Base-by-base conservation (phyloP, 2,888 invertebrate species). In the Synanthedon andrenaeformis region DNA sequence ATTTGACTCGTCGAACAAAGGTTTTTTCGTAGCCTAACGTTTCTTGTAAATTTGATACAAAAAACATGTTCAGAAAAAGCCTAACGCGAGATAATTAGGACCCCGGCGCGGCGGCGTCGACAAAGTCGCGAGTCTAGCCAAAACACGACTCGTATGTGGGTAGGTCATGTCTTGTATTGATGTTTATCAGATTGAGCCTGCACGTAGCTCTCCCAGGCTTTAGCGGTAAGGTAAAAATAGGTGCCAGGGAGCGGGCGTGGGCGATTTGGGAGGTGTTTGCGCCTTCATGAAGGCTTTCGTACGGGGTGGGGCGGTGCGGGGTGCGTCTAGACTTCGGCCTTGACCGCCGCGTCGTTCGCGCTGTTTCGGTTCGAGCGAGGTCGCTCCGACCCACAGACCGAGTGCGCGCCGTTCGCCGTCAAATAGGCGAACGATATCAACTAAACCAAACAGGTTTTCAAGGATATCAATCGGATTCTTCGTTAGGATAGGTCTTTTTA, bases 301-400 rank as follows among this genome's bases (percentile, higher is more conserved):
- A 59, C 35, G 28, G 68, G 62, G 63, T 59, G 65, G 64, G 71
- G 71, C 71, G 76, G 70, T 70, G 76, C 70, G 85, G 50, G 50
- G 23, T 50, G 50, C 50, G 50, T 50, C 50, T 50, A 50, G 50
- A 50, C 50, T 17, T 85, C 84, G 84, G 84, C 84, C 84, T 84
- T 62, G 58, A 72, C 83, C 85, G 85, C 86, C 85, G 85, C 85
- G 84, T 85, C 85, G 81, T 67, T n/a, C 78, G 73, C 73, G 66
- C 74, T 75, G 83, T 82, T 85, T 85, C 81, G 84, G 85, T 79
- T 81, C 82, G 71, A 66, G 62, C 78, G 80, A 79, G 80, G 82
- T 79, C 82, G 78, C 59, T 55, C 63, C 78, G 77, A 74, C 79
- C 79, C 74, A 81, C 74, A 79, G 74, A 80, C 82, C 81, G 78